Evolutionary conservation across 2,797 vertebrate species (phyloP).

Genomic region (Myoxocephalus aenaeus): DNA sequence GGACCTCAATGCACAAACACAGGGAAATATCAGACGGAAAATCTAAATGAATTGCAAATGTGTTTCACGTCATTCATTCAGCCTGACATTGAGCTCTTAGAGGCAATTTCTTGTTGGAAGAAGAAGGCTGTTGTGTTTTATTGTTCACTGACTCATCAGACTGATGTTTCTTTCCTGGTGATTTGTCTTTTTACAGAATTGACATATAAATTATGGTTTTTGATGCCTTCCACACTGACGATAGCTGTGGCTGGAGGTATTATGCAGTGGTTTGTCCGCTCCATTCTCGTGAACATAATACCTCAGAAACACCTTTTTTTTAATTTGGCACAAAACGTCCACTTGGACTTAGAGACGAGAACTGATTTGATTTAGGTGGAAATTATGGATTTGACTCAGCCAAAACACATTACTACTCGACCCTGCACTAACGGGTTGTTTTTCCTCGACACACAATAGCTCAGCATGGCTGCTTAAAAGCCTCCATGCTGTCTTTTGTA

Average conservation of each 20-base stretch:
- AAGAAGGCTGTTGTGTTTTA: neutral
- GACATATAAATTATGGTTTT: too few relatives aligned
- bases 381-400: too few relatives aligned
- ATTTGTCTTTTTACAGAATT: neutral
- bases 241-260: too few relatives aligned
- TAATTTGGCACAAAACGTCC: too few relatives aligned
- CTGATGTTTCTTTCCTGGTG: neutral
- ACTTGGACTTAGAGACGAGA: too few relatives aligned
- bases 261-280: too few relatives aligned
- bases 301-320: too few relatives aligned
- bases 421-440: too few relatives aligned
- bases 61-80: neutral
- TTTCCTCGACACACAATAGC: neutral
- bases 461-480: neutral
- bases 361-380: neutral
- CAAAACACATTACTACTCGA: too few relatives aligned
- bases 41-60: neutral
- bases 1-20: neutral
- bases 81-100: neutral
- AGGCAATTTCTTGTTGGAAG: neutral
- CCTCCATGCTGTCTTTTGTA: conserved; percentile 22
- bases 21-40: neutral
- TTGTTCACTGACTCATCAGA: neutral
- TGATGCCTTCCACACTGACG: too few relatives aligned
- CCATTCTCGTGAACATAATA: too few relatives aligned